Conservation (phyloP, 2,888 invertebrate species). For the Siphlonurus alternatus region DNA sequence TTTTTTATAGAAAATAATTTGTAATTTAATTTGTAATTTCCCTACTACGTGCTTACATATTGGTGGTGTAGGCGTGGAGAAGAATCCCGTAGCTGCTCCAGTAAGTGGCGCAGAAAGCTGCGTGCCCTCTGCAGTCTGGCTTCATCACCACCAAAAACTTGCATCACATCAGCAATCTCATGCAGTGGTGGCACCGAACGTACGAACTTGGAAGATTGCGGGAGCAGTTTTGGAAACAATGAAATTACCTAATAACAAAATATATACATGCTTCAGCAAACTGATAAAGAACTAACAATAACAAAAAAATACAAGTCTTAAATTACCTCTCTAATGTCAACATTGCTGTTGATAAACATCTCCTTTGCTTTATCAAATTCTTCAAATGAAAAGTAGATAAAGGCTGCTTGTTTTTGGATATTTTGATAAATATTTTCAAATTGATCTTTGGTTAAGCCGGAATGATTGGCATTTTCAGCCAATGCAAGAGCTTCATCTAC, state of each 20-base stretch:
- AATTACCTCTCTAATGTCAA: constrained; percentile 28
- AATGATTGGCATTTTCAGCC: constrained; percentile 26
- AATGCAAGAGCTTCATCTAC: constrained; percentile 32
- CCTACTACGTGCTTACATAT: constrained; percentile 5
- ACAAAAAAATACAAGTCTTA: constrained; percentile 13
- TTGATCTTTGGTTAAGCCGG: constrained; percentile 24
- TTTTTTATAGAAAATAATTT: neutral
- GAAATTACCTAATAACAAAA: constrained; percentile 25
- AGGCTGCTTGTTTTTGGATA: constrained; percentile 29
- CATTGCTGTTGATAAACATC: constrained; percentile 24
- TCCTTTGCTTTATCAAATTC: constrained; percentile 28
- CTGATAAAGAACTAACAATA: neutral
- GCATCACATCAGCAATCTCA: constrained; percentile 28
- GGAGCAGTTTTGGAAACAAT: constrained; percentile 28
- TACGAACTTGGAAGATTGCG: constrained; percentile 24
- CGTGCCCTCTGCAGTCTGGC: constrained; percentile 21
- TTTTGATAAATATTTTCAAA: constrained; percentile 22
- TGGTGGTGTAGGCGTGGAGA: neutral
- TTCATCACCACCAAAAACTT: constrained; percentile 23
- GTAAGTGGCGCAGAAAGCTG: constrained; percentile 22
- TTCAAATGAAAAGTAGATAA: constrained; percentile 28
- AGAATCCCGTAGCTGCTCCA: constrained; percentile 10
- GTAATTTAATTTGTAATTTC: constrained; percentile 1
- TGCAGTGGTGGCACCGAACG: constrained; percentile 29
- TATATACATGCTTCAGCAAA: neutral